phyloP scores from a whole-genome alignment of 2,888 invertebrate genomes.

The Congeria kusceri region DNA sequence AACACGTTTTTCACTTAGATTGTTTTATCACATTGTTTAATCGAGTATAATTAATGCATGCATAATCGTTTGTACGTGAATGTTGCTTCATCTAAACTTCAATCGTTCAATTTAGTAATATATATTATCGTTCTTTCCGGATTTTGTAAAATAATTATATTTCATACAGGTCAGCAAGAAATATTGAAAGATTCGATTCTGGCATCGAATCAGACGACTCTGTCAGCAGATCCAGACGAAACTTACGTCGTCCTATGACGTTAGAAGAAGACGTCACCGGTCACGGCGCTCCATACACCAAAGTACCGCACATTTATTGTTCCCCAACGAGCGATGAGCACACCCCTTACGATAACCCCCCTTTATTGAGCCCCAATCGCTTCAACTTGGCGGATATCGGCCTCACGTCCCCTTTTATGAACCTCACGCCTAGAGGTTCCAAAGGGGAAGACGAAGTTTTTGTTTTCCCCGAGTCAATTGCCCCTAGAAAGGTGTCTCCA shows the following conservation, averaged over 20 bases:
- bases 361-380: slow-evolving; percentile 38
- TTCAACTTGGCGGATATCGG: slow-evolving; percentile 57
- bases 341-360: background rate
- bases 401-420: slow-evolving; percentile 57
- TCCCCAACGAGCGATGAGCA: background rate
- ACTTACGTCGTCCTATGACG: background rate
- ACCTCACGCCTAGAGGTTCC: background rate
- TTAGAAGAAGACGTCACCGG: background rate
- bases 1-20: too few species aligned
- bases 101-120: too few species aligned
- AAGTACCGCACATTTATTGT: slow-evolving; percentile 7
- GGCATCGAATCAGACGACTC: background rate
- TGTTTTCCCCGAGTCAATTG: slow-evolving; percentile 31
- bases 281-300: background rate
- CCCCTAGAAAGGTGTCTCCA: slow-evolving; percentile 48
- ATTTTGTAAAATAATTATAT: too few species aligned
- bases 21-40: too few species aligned
- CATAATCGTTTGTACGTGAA: too few species aligned
- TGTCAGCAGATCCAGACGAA: background rate
- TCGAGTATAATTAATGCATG: too few species aligned
- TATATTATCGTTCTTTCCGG: too few species aligned
- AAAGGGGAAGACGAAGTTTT: slow-evolving; percentile 27
- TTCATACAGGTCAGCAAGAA: too few species aligned
- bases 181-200: background rate
- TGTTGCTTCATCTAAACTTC: too few species aligned